Conservation (phyloP, 1,140 invertebrate species). For the Hyposmocoma kahamanoa region DNA sequence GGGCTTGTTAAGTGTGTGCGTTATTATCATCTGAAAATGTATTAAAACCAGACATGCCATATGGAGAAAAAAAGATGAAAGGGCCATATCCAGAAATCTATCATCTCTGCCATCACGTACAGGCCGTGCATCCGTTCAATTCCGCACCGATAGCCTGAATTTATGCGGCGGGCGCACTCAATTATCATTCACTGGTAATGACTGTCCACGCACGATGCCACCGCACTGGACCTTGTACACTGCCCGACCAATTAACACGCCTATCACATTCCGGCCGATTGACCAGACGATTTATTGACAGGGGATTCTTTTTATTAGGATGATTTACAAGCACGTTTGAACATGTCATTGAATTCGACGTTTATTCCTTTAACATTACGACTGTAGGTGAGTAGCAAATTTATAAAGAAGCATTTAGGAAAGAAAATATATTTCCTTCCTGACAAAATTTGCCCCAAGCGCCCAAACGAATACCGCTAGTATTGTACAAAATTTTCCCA, state of each 20-base stretch:
- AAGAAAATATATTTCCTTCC: too few species aligned
- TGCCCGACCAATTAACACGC: conserved; percentile 65
- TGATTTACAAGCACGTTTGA: too few species aligned
- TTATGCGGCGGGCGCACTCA: conserved; percentile 46
- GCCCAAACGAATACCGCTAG: too few species aligned
- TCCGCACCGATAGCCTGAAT: conserved; percentile 50
- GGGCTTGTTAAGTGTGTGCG: too few species aligned
- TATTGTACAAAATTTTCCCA: conserved; percentile 52
- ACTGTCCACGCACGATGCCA: conserved; percentile 33
- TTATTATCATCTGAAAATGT: too few species aligned
- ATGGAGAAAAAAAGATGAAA: too few species aligned
- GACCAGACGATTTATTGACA: conserved; percentile 56
- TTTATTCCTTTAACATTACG: not conserved
- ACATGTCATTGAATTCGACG: too few species aligned
- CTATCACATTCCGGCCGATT: conserved; percentile 57
- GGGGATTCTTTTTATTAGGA: conserved; percentile 1
- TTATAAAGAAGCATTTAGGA: too few species aligned
- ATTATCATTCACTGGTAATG: conserved; percentile 66
- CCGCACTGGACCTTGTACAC: conserved; percentile 30
- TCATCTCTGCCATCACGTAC: conserved; percentile 22
- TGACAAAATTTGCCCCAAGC: too few species aligned
- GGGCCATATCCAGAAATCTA: too few species aligned
- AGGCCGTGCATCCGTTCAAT: conserved; percentile 46
- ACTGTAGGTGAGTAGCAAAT: too few species aligned
- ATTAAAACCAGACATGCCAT: too few species aligned